A percentile compares a stretch with the other conserved stretches of the same genome.
Conservation (phyloP, 2,888 invertebrate species). For the Branchipolynoe longqiensis region DNA sequence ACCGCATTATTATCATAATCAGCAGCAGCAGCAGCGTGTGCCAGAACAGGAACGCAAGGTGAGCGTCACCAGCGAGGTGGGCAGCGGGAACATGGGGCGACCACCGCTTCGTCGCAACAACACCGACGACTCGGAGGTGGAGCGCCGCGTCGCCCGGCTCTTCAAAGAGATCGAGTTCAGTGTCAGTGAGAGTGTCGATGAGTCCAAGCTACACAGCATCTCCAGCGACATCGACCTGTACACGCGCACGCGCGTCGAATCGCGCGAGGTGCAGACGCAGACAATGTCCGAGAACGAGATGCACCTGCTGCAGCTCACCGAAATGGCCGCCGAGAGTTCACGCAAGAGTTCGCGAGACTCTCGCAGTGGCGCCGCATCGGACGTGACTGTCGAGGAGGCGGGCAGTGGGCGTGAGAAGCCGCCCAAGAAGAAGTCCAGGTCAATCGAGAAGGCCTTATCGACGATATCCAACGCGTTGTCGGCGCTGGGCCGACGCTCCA, state of each 20-base stretch:
- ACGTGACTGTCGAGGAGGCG: neutral
- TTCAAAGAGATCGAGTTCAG: slow-evolving; percentile 68
- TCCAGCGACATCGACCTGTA: slow-evolving; percentile 60
- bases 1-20: neutral
- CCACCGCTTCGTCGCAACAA: slow-evolving; percentile 65
- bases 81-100: slow-evolving; percentile 42
- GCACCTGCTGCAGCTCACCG: neutral
- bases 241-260: slow-evolving; percentile 46
- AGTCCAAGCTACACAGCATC: slow-evolving; percentile 63
- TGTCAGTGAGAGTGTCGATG: slow-evolving; percentile 68
- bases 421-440: slow-evolving; percentile 57
- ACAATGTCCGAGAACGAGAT: slow-evolving; percentile 61
- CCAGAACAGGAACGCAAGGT: slow-evolving; percentile 47
- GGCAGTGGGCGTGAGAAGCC: neutral
- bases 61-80: slow-evolving; percentile 1
- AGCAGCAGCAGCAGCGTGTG: too few species aligned
- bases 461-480: slow-evolving; percentile 59
- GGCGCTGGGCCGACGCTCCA: slow-evolving; percentile 37
- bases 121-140: slow-evolving; percentile 69
- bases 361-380: neutral
- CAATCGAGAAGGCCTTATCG: slow-evolving; percentile 56
- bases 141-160: slow-evolving; percentile 66
- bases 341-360: slow-evolving; percentile 51
- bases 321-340: slow-evolving; percentile 26
- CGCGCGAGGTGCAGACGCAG: slow-evolving; percentile 62